These are phyloP conservation scores for Nephotettix cincticeps DNA, from an alignment of 1,140 invertebrate species.

Conservation along the genomic window DNA sequence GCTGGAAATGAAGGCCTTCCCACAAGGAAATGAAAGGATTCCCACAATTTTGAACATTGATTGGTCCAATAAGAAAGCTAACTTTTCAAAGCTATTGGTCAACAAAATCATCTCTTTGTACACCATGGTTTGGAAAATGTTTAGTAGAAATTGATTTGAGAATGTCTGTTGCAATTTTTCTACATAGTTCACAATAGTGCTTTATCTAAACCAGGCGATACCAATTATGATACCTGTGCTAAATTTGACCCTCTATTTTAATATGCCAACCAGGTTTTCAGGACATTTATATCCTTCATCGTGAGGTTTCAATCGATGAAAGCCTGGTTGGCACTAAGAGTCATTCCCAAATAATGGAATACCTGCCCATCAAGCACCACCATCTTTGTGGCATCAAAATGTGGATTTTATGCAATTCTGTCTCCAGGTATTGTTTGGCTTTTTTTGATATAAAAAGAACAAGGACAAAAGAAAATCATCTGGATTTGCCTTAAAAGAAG, in stretches of 20 bases:
- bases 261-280: slow-evolving; percentile 39
- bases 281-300: slow-evolving; percentile 37
- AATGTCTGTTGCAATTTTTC: too few species aligned
- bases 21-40: too few species aligned
- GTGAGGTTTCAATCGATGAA: slow-evolving; percentile 39
- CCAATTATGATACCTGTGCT: slow-evolving; percentile 33
- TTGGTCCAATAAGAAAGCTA: too few species aligned
- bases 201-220: neutral
- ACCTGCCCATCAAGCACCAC: slow-evolving; percentile 41
- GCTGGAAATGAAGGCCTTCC: too few species aligned
- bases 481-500: slow-evolving; percentile 37
- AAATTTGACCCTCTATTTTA: slow-evolving; percentile 40
- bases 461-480: slow-evolving; percentile 37
- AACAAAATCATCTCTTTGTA: too few species aligned
- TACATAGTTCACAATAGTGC: neutral
- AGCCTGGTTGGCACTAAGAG: slow-evolving; percentile 37
- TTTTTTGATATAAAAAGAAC: slow-evolving; percentile 35
- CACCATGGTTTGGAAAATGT: too few species aligned
- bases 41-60: too few species aligned
- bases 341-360: slow-evolving; percentile 36
- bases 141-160: too few species aligned
- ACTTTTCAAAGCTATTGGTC: too few species aligned
- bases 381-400: slow-evolving; percentile 40
- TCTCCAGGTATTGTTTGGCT: slow-evolving; percentile 38
- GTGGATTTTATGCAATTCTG: slow-evolving; percentile 39